Evolutionary conservation across 2,113 vertebrate genomes (phyloP).

Genomic region (Paratilapia polleni): DNA sequence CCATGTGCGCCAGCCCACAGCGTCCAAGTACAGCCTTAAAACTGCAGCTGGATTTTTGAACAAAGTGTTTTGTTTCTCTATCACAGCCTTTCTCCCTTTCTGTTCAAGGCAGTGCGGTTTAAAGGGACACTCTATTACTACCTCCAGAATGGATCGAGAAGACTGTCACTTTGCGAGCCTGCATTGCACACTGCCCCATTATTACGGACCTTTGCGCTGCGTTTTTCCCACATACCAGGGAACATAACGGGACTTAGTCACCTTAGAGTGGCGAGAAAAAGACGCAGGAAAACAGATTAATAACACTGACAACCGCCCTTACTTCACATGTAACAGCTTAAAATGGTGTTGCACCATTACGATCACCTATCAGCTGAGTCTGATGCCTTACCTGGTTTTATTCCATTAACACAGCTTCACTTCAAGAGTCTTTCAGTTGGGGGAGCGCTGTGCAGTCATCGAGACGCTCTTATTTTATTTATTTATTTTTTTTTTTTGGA

Average conservation of each 20-base stretch:
- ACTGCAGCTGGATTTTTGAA: slow-evolving; percentile 1
- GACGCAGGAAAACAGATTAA: neutral
- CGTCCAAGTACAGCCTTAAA: neutral
- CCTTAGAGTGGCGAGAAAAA: neutral
- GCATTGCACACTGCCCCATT: neutral
- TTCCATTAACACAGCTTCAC: slow-evolving; percentile 42
- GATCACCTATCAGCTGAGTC: neutral
- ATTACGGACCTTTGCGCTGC: slow-evolving; percentile 19
- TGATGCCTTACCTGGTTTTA: slow-evolving; percentile 66
- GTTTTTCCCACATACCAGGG: neutral
- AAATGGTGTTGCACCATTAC: neutral
- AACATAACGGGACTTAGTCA: slow-evolving; percentile 41
- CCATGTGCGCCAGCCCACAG: neutral
- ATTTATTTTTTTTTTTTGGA: neutral
- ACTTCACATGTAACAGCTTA: neutral
- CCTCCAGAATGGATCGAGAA: neutral
- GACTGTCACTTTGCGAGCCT: neutral
- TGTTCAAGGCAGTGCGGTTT: neutral
- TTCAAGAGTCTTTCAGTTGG: slow-evolving; percentile 28
- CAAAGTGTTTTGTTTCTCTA: neutral
- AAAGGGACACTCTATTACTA: neutral
- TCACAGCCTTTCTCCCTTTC: neutral
- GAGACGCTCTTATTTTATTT: neutral
- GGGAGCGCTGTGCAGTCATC: neutral
- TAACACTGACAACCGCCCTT: neutral